phyloP scores from a whole-genome alignment of 2,113 vertebrate genomes.

The Orientallactaga bullata region DNA sequence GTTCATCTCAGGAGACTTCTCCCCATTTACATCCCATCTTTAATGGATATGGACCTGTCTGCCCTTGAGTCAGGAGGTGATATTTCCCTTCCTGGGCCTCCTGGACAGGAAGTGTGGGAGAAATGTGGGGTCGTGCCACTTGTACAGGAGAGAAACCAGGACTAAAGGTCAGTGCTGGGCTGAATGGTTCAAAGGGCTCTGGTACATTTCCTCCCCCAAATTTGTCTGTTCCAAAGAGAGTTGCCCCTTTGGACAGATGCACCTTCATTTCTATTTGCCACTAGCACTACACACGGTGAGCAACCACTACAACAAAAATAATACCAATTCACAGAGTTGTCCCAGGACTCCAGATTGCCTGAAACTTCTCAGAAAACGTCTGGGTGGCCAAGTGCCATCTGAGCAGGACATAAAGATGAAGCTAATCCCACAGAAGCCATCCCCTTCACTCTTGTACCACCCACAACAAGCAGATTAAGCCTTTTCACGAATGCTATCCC shows the following conservation, averaged over 20 bases:
- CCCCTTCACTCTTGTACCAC: accelerated
- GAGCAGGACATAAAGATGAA: background rate
- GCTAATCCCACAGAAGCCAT: background rate
- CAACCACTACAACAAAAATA: background rate
- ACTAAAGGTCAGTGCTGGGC: background rate
- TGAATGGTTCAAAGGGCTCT: background rate
- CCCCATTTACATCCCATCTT: conserved; percentile 97
- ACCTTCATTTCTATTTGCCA: background rate
- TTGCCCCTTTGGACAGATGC: accelerated
- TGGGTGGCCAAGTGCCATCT: background rate
- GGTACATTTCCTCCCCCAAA: background rate
- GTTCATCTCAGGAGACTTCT: conserved; percentile 89
- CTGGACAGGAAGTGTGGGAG: background rate
- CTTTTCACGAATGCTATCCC: background rate
- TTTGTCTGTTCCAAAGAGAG: background rate
- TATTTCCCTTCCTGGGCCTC: conserved; percentile 84
- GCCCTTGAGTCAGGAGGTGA: conserved; percentile 92
- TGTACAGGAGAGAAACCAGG: background rate
- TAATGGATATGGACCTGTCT: conserved; percentile 95
- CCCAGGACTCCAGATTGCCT: too few species aligned
- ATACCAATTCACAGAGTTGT: background rate
- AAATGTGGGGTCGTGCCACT: background rate
- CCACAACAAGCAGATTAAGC: background rate
- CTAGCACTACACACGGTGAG: background rate
- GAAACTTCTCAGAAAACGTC: background rate